Evolutionary conservation across 2,797 vertebrate species (phyloP), one percentile per base, ranked within the genome.

Genomic region (Valencia hispanica): DNA sequence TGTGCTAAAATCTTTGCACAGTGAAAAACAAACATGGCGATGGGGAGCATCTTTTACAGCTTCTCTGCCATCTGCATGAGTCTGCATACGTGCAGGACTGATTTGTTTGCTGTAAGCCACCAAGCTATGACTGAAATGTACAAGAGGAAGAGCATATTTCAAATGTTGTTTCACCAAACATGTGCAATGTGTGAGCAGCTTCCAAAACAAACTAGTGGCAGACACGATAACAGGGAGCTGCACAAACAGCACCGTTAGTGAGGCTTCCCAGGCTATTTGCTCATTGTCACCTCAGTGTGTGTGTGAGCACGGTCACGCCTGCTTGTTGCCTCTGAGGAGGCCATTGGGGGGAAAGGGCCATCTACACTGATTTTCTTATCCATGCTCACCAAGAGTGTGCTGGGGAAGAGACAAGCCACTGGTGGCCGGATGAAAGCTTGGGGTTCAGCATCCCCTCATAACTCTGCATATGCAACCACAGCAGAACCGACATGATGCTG

Each of bases 11-110:
- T 80, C 86, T 81, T 66, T 57, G 15, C 12, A 57, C 83, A 81
- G 90, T 79, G 51, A 27, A 84, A 82, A 84, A 77, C 91, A 92
- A 93, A 92, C 87, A 91, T 73, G 15, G 22, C 50, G 74, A 79
- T 63, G 50, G 68, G 75, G 47, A 80, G 69, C 74, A 43, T 84
- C 72, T 75, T 55, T 45, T 70, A 68, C 77, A 81, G 74, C 71
- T 76, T 76, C 72, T 25, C 72, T 74, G 72, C 75, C 71, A 45
- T 72, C 80, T 80, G 84, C 72, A 43, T 51, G 63, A 85, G 82
- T 88, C 87, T 87, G 85, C 73, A 76, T 77, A 55, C 72, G 53
- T 57, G 50, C 10, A n/a, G 69, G 76, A 66, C 71, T 74, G 81
- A 81, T 59, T 70, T 88, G 85, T 84, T 89, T 89, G 76, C 79